Base-by-base conservation (phyloP, 1,140 invertebrate species). In the Aphaenogaster rudis region DNA sequence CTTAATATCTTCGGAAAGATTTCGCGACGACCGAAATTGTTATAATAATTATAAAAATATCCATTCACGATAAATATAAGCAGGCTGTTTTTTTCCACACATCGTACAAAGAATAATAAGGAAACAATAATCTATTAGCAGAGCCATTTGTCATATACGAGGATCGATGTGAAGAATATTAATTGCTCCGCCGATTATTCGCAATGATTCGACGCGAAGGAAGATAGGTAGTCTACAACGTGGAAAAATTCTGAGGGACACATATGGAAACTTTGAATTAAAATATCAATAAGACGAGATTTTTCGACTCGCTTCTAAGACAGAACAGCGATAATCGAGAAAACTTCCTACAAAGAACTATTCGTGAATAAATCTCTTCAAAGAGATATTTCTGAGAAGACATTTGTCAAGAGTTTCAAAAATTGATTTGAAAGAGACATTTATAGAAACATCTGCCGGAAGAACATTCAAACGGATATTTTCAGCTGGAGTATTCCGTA, bases 231-330 rank as follows among this genome's bases (percentile, higher is more conserved):
- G 42, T 61, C 2, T 61, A 8, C 13, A 74, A 76, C 1, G 17
- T 61, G 42, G 54, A 84, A 74, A 21, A 17, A 11, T 48, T 59
- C 57, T 57, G 11, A n/a, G 15, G 48, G 28, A 33, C 39, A 15
- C 8, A 61, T 42, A 33, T 78, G 6, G 21, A 64, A 21, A 42
- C 33, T 17, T 59, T 2, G 2, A 7, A 50, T 50, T 74, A 7
- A 36, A 21, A 21, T 82, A 66, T 79, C 45, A 28, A 74, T 59
- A 13, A 39, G 7, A n/a, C 8, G 13, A 33, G 2, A 66, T 50
- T 59, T 82, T 45, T 76, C 69, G 80, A 61, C 33, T 76, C n/a
- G 69, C 42, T 76, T 84, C 39, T 5, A 45, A 50, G 3, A 76
- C 21, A 45, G 5, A 50, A 54, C 74, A 76, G n/a, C n/a, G 45